Evolutionary conservation across 1,140 invertebrate species (phyloP), one percentile per base, ranked within the genome.

Genomic region (Thaumatotibia leucotreta): DNA sequence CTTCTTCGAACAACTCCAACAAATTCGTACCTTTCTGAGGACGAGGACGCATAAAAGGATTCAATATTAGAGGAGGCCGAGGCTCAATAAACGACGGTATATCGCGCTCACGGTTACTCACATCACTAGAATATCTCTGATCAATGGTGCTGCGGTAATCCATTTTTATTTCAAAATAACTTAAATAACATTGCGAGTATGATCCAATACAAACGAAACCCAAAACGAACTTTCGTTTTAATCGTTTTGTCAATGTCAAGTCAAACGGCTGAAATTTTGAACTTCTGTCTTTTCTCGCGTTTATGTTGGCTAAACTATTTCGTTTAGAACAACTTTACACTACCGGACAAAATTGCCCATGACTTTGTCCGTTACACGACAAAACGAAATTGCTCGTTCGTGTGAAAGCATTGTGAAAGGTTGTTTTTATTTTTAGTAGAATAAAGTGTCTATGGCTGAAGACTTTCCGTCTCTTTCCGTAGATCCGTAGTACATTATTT

Each of bases 51-150:
- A 90, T 85, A 69, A 84, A 90, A 0, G 88, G 91, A 79, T 92
- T 85, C 14, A 76, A 80, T 73, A 92, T 88, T 45, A 89, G 72
- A 20, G 88, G 91, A 5, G 89, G 88, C 6, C 80, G 68, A 17
- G 91, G 81, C 69, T 91, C 89, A 35, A 92, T 86, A 73, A 91
- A 92, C 0, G 90, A 91, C 4, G 86, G 87, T n/a, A 90, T 80
- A 58, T 90, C 88, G 24, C 85, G 65, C 35, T 65, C 76, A 4
- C 75, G 65, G 35, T 65, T 76, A 4, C 75, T 74, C 17, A 66
- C 52, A 22, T 86, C 79, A 64, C 77, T 73, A 31, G 85, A 86
- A 76, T 52, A 73, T 39, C 83, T 67, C 66, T 74, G 72, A 31
- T 84, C 79, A 29, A 65, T 23, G 23, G 62, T 63, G 11, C n/a